Base-by-base conservation (phyloP, 2,797 vertebrate species). In the Cossypha dichroa region DNA sequence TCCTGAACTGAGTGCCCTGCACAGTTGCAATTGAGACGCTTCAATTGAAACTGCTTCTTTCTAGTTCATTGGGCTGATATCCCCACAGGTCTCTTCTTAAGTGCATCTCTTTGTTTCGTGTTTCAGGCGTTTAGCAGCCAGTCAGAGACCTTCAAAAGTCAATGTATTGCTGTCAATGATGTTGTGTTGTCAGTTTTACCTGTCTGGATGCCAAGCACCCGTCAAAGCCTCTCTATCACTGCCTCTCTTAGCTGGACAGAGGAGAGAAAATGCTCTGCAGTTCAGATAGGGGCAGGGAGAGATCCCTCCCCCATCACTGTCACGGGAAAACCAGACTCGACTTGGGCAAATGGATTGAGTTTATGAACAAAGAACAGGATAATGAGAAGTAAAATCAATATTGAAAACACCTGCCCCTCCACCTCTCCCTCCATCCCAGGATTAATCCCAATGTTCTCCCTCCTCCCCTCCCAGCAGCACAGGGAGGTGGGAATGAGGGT, bases 321-420 rank as follows among this genome's bases (percentile, higher is more conserved):
- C 48, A 12, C 1, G 1, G 23, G 33, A 59, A 67, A 22, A 62
- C 5, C 34, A 67, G 52, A 15, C 21, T 54, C 1, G 0, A 4
- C 33, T 5, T 41, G 15, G 31, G 17, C 68, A 40, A 31, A 28
- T n/a, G 4, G 31, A 26, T 14, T 34, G 21, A 23, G 11, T 67
- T 59, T 48, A 22, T 28, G 17, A 28, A 19, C 17, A 15, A 18
- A 54, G 23, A 52, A 15, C 20, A 46, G 25, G 20, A 40, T 40
- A 11, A 40, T 34, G 31, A 60, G 26, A 46, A 74, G 40, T 54
- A 26, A 46, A 74, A 31, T 5, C 28, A 59, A 13, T 40, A 36
- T 10, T 34, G n/a, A n/a, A 54, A 74, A 13, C 5, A 20, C 11
- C 3, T 36, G 9, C 1, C 11, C 21, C 11, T 10, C 2, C 14